These are phyloP conservation scores for Temnothorax nylanderi DNA, from an alignment of 1,140 invertebrate species.

Conservation along the genomic window DNA sequence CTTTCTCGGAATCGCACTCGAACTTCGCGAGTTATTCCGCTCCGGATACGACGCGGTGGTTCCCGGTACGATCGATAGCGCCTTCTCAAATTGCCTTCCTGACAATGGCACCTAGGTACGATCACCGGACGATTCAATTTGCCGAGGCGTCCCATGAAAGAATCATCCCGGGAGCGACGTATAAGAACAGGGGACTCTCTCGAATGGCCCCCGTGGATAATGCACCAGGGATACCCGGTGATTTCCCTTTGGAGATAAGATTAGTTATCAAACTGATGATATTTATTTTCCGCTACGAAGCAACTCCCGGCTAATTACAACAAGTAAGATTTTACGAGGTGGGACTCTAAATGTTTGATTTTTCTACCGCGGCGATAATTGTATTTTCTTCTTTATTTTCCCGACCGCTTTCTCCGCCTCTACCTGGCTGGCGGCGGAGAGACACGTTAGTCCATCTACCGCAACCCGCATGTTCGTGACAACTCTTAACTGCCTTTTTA, in stretches of 20 bases:
- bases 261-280: not conserved
- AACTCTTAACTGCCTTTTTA: slow-evolving; percentile 47
- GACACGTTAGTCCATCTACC: not conserved
- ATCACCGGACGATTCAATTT: slow-evolving; percentile 71
- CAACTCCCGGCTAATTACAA: not conserved
- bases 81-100: slow-evolving; percentile 71
- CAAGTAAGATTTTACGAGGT: not conserved
- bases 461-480: slow-evolving; percentile 47
- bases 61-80: slow-evolving; percentile 63
- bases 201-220: slow-evolving; percentile 24
- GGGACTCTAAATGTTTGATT: not conserved
- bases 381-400: not conserved
- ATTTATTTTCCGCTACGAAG: not conserved
- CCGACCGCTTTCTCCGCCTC: not conserved
- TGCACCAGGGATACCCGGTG: not conserved
- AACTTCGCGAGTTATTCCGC: not conserved
- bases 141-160: slow-evolving; percentile 45
- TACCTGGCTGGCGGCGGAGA: not conserved
- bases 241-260: slow-evolving; percentile 34
- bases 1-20: not conserved
- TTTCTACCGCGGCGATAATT: not conserved
- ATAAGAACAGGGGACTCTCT: not conserved
- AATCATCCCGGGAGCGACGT: slow-evolving; percentile 18
- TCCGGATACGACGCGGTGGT: slow-evolving; percentile 7
- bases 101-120: slow-evolving; percentile 66